Percentiles rank a stretch among this genome's conserved stretches.
Evolutionary conservation across 2,888 invertebrate species (phyloP).

Genomic region (Acanthopleura granulata): DNA sequence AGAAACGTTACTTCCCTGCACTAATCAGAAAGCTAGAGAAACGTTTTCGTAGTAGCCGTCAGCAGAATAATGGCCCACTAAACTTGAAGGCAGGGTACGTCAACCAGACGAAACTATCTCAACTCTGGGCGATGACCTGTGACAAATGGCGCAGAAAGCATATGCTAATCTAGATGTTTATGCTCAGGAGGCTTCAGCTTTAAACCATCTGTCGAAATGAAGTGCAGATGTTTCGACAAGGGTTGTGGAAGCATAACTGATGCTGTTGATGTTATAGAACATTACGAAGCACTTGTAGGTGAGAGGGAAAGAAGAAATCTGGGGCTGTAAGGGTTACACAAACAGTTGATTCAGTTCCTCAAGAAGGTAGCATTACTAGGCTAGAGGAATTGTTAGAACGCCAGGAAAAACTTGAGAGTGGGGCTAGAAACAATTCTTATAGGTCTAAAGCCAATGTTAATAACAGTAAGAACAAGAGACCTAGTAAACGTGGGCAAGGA

Average conservation of each 20-base stretch:
- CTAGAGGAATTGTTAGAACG: no score
- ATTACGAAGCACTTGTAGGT: not conserved
- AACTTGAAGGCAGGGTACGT: not conserved
- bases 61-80: not conserved
- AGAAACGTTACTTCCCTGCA: not conserved
- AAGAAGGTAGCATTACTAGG: no score
- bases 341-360: no score
- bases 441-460: not conserved
- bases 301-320: not conserved
- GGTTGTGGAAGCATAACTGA: no score
- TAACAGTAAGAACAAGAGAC: not conserved
- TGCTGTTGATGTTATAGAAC: not conserved
- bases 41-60: not conserved
- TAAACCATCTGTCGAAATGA: conserved; percentile 2
- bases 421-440: no score
- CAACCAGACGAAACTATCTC: no score
- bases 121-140: no score
- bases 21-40: not conserved
- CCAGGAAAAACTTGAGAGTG: no score
- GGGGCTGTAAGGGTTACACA: no score
- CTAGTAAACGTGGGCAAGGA: not conserved
- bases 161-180: no score
- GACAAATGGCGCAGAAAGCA: conserved; percentile 3
- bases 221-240: not conserved
- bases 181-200: not conserved